phyloP scores from a whole-genome alignment of 2,888 invertebrate species.

The Sylvicola cinctus region DNA sequence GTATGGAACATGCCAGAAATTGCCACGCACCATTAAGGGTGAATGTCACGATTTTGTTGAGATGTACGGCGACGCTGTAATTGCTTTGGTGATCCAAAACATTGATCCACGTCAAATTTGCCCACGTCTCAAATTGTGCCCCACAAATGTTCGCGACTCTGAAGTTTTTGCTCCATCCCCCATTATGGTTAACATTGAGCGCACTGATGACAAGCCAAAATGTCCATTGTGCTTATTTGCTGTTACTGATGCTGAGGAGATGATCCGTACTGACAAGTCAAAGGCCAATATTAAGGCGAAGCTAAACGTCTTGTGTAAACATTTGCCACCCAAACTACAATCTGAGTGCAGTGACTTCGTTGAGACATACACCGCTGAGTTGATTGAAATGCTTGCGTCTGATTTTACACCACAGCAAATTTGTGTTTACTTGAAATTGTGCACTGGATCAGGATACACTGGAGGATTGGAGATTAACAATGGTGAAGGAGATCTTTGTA shows the following conservation, averaged over 20 bases:
- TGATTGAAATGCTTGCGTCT: conserved; percentile 57
- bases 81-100: conserved; percentile 53
- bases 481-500: conserved; percentile 8
- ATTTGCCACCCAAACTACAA: conserved; percentile 39
- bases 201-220: conserved; percentile 30
- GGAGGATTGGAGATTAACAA: conserved; percentile 8
- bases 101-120: conserved; percentile 29
- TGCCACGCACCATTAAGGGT: conserved; percentile 37
- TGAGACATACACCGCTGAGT: conserved; percentile 48
- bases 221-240: conserved; percentile 74
- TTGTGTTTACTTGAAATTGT: conserved; percentile 56
- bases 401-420: conserved; percentile 57
- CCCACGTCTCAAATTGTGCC: conserved; percentile 49
- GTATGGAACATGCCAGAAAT: conserved; percentile 41
- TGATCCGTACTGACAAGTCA: conserved; percentile 51
- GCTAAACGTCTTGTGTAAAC: conserved; percentile 45
- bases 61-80: conserved; percentile 57
- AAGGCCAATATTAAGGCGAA: conserved; percentile 52
- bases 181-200: conserved; percentile 11
- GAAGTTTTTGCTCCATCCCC: conserved; percentile 27
- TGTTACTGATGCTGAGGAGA: conserved; percentile 50
- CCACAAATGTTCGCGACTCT: conserved; percentile 30
- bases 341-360: conserved; percentile 57
- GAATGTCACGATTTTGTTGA: conserved; percentile 57
- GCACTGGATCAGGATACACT: conserved; percentile 26